Evolutionary conservation across 2,797 vertebrate species (phyloP), one percentile per base, ranked within the genome.

Genomic region (Eospalax fontanierii): DNA sequence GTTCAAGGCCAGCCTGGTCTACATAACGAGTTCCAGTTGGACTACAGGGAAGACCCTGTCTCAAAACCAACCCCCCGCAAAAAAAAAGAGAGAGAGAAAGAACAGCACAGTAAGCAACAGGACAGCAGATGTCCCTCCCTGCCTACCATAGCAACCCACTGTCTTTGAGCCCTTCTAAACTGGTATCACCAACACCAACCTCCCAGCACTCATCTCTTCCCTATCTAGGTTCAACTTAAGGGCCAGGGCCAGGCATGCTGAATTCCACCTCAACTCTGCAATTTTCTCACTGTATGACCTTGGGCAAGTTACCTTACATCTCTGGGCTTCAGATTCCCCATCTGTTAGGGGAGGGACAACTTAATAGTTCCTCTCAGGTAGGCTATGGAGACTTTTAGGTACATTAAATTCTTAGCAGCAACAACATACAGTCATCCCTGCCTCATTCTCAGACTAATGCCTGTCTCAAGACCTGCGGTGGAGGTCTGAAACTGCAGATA

Each of bases 251-350:
- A 7, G 14, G 18, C 10, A 7, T 10, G 59, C 26, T 33, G 66
- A 57, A 28, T 50, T 54, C 12, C 7, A 73, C 14, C 63, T 70
- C 50, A 65, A 70, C 71, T 86, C 79, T 79, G 70, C 22, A 38
- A 4, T 4, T 33, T 73, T 66, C 82, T 90, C 26, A 54, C 59
- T 76, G 4, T 59, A 35, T 30, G 65, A 46, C 28, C 15, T 2
- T 40, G 61, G 66, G 35, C 73, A 82, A 87, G 68, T 28, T 54
- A 35, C 14, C 50, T 68, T 43, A 46, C 22, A 46, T 88, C 50
- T 79, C 78, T 87, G 73, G 76, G 88, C 21, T 68, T 89, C 59
- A 43, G 74, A 50, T 16, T 85, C 50, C 61, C 35, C 19, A 26
- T 50, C 28, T 33, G 16, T 65, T 46, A 61, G 59, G 33, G 61